Base-by-base conservation (phyloP, 2,888 invertebrate species). In the Galeruca laticollis region DNA sequence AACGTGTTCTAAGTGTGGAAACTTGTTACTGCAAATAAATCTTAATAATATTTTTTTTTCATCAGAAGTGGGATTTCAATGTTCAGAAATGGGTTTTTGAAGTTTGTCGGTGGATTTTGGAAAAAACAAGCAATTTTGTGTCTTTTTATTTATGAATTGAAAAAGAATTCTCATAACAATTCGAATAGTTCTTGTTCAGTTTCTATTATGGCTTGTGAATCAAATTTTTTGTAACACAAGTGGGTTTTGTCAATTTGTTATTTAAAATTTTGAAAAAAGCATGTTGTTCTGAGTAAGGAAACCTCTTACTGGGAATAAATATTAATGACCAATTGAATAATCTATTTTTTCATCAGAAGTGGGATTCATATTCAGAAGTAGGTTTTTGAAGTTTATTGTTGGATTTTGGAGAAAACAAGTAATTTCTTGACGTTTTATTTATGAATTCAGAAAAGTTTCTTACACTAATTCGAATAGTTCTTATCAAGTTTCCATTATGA, bases 21-120 rank as follows among this genome's bases (percentile, higher is more conserved):
- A n/a, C n/a, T n/a, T 73, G 68, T 80, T 82, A 60, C 75, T 77
- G 68, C 84, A 84, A 59, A 79, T 79, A 59, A 84, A 76, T 84
- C 66, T 49, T 21, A 31, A 21, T n/a, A 37, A 59, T 11, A 67
- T 35, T 35, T 20, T 13, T 26, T 18, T n/a, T n/a, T n/a, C 26
- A 18, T n/a, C 31, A 13, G 60, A 33, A 33, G 15, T 13, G 18
- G 33, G 26, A 8, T 33, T 4, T 35, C n/a, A 57, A 57, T 1
- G 18, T 57, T 57, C 33, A 18, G 8, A 37, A 15, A n/a, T 8
- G 11, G 18, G 3, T 20, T 51, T 18, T 26, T 5, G 26, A 3
- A 26, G 3, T 20, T 11, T 1, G 13, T 40, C n/a, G n/a, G n/a
- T 40, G n/a, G n/a, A 40, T 40, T 13, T 1, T 40, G 10, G 26